Evolutionary conservation across 1,140 invertebrate species (phyloP).

Genomic region (Papilio polytes): DNA sequence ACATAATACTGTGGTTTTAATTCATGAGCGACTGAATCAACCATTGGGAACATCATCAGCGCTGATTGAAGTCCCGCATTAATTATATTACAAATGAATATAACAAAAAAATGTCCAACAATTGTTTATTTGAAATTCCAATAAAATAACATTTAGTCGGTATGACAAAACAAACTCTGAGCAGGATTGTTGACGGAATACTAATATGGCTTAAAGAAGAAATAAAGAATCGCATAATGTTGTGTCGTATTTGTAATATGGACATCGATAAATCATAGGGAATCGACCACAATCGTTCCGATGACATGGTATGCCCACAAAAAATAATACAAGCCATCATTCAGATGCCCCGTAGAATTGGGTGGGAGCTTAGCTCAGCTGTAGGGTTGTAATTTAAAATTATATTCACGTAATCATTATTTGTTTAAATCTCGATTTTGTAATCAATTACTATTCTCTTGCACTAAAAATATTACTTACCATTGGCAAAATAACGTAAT

Average conservation of each 20-base stretch:
- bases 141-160: constrained; percentile 82
- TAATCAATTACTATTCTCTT: background rate
- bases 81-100: constrained; percentile 72
- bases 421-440: background rate
- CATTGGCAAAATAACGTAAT: too few relatives aligned
- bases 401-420: constrained; percentile 9
- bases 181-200: constrained; percentile 79
- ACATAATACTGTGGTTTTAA: constrained; percentile 67
- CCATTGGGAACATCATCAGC: constrained; percentile 54
- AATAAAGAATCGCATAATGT: constrained; percentile 81
- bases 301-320: constrained; percentile 81
- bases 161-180: constrained; percentile 80
- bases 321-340: constrained; percentile 81
- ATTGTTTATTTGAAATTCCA: constrained; percentile 82
- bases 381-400: constrained; percentile 58
- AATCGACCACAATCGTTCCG: constrained; percentile 80
- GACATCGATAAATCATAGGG: constrained; percentile 82
- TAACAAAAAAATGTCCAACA: constrained; percentile 64
- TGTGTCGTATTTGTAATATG: constrained; percentile 83
- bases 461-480: background rate
- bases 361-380: constrained; percentile 66
- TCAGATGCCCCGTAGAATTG: constrained; percentile 78
- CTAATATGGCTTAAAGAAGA: constrained; percentile 83
- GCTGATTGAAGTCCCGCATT: constrained; percentile 72
- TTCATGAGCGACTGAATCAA: constrained; percentile 74